Base-by-base conservation (phyloP, 2,113 vertebrate species). In the Hippoglossus stenolepis region DNA sequence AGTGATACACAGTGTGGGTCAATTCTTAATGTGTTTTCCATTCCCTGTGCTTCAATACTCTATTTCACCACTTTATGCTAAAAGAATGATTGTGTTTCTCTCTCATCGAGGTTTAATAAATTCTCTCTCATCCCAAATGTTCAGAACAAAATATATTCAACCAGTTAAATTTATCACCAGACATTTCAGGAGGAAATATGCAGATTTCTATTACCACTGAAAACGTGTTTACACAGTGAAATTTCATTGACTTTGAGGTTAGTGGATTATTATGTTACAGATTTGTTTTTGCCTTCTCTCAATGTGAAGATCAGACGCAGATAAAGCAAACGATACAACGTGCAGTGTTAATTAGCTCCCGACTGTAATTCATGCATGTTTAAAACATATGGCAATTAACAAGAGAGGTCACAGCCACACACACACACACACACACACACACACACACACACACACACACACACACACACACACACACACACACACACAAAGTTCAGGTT, bases 221-320 rank as follows among this genome's bases (percentile, higher is more conserved):
- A 70, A 62, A 71, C 40, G 1, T 68, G 67, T 78, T 78, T 56
- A n/a, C 38, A 23, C 35, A 47, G 64, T 65, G 62, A 84, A 74
- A 72, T 77, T 70, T 71, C n/a, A 77, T 79, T 76, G 76, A 51
- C 57, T 65, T 61, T 28, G 7, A 31, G 17, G 26, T 73, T 38
- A 70, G 15, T 82, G 59, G 49, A 66, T 76, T 47, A 60, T 31
- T 59, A 14, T 21, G 54, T 73, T 47, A 26, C 61, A 56, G 5
- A 31, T 31, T 31, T 31, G 1, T 3, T 31, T 7, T 31, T 5
- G 6, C 28, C 28, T 31, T 31, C 5, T 31, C 28, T 31, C 28
- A 31, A 6, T 31, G 28, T 31, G 28, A 31, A 31, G 28, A 31
- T 31, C 8, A 8, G 18, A 35, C 14, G 59, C 43, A 38, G 9